These are phyloP conservation scores for Diadegma fenestrale DNA, from an alignment of 2,888 invertebrate genomes.

Conservation along the genomic window DNA sequence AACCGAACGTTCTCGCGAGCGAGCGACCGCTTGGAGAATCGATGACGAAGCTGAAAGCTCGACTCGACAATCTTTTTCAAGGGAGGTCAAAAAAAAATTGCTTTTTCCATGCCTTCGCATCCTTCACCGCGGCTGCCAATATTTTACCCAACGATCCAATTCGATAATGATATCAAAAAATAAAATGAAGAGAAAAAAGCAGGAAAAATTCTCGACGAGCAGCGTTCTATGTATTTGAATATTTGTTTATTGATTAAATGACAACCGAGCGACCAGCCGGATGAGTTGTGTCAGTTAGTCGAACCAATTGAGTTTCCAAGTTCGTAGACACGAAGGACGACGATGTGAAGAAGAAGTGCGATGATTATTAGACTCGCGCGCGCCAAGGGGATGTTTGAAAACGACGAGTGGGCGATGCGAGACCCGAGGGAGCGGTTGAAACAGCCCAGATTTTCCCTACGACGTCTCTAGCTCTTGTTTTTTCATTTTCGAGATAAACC, in stretches of 20 bases:
- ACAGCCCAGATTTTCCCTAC: conserved; percentile 64
- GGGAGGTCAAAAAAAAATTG: conserved; percentile 33
- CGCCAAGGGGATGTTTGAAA: conserved; percentile 48
- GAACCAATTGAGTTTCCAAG: conserved; percentile 50
- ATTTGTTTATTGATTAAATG: conserved; percentile 28
- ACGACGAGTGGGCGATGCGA: conserved; percentile 60
- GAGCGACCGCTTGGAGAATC: conserved; percentile 64
- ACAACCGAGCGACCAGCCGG: conserved; percentile 17
- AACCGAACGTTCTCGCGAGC: conserved; percentile 44
- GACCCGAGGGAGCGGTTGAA: conserved; percentile 65
- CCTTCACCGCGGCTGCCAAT: conserved; percentile 33
- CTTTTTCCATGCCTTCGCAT: conserved; percentile 17
- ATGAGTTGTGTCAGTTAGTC: conserved; percentile 36
- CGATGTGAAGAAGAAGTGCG: conserved; percentile 66
- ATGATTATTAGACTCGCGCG: conserved; percentile 71
- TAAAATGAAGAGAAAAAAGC: conserved; percentile 19
- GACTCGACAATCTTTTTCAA: conserved; percentile 65
- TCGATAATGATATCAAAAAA: conserved; percentile 25
- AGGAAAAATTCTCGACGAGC: not conserved
- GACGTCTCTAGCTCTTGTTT: not conserved
- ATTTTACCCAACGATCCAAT: conserved; percentile 46
- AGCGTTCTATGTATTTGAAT: not conserved
- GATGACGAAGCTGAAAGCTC: conserved; percentile 67
- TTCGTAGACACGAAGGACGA: conserved; percentile 59
- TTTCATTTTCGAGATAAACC: conserved; percentile 4